These are phyloP conservation scores for Porites lobata DNA, from an alignment of 92 coral and sea anemone species.

Conservation along the genomic window DNA sequence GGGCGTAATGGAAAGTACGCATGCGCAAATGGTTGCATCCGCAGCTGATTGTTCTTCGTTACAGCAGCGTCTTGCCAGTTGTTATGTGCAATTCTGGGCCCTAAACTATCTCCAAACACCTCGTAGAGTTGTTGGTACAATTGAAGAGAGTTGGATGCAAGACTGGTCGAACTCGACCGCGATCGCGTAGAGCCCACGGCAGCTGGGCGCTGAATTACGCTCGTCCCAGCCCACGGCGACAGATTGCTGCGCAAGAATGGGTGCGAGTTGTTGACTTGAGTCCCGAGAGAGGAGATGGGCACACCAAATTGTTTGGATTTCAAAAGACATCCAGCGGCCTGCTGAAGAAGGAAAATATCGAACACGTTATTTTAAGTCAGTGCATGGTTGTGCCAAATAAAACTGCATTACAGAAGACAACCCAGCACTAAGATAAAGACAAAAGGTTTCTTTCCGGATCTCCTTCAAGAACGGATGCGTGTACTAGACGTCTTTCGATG, in stretches of 20 bases:
- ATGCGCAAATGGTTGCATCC: conserved; percentile 92
- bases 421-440: too few relatives aligned
- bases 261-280: conserved; percentile 82
- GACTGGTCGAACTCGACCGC: conserved; percentile 81
- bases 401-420: too few relatives aligned
- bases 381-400: neutral
- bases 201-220: conserved; percentile 79
- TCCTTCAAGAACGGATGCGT: too few relatives aligned
- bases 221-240: conserved; percentile 94
- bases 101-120: conserved; percentile 87
- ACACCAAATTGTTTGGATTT: conserved; percentile 82
- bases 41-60: conserved; percentile 78
- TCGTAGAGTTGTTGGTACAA: conserved; percentile 86
- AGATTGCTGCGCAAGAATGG: conserved; percentile 86
- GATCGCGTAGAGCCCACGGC: conserved; percentile 63
- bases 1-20: conserved; percentile 92
- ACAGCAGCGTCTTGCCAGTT: conserved; percentile 92
- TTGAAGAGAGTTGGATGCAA: conserved; percentile 70
- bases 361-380: neutral
- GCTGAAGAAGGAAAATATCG: conserved; percentile 41
- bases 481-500: too few relatives aligned
- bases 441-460: too few relatives aligned
- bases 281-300: conserved; percentile 64
- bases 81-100: conserved; percentile 85
- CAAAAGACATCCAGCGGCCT: conserved; percentile 87